phyloP scores from a whole-genome alignment of 2,113 vertebrate genomes.

The Polyodon spathula region DNA sequence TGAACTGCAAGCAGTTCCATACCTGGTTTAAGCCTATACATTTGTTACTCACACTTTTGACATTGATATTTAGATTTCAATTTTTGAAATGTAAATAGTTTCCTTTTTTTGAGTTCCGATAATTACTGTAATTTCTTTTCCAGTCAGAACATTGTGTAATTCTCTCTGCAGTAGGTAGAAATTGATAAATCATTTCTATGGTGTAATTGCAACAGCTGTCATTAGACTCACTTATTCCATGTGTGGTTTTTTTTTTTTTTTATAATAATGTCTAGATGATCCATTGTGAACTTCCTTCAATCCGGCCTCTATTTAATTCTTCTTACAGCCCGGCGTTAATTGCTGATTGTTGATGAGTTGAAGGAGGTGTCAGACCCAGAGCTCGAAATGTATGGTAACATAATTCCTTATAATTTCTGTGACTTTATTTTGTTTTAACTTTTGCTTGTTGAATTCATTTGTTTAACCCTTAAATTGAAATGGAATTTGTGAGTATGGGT shows the following conservation, averaged over 20 bases:
- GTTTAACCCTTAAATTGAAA: not conserved
- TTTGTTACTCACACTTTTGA: no score
- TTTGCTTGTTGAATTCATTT: slow-evolving; percentile 1
- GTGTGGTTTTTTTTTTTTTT: not conserved
- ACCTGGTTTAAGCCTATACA: no score
- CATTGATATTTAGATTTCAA: no score
- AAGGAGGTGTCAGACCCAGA: slow-evolving; percentile 6
- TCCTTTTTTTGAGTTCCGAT: no score
- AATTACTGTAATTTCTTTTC: no score
- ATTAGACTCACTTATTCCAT: not conserved
- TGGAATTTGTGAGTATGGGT: not conserved
- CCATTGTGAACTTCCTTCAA: not conserved
- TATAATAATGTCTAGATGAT: not conserved
- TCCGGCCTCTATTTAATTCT: slow-evolving; percentile 10
- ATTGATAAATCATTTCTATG: no score
- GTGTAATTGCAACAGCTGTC: no score
- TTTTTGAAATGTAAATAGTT: no score
- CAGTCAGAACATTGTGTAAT: no score
- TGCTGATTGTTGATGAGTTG: not conserved
- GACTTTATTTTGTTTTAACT: not conserved
- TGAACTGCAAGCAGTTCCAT: no score
- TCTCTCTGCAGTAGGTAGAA: no score
- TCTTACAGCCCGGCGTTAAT: not conserved
- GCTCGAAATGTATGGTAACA: no score
- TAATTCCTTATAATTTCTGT: not conserved